phyloP scores from a whole-genome alignment of 2,888 invertebrate genomes.

The Galerucella calmariensis region DNA sequence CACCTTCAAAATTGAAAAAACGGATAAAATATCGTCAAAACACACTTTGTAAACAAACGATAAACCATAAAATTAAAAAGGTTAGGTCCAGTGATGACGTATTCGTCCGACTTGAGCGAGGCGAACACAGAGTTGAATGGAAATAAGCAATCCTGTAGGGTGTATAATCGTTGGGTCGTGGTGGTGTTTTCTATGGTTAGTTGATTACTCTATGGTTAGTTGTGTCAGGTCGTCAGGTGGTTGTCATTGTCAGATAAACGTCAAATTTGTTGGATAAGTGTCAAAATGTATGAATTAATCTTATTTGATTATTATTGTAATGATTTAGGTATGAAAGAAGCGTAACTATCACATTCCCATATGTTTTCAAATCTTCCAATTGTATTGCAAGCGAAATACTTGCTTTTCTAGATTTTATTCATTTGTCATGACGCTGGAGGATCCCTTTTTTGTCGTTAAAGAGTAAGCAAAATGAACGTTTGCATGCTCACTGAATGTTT shows the following conservation, averaged over 20 bases:
- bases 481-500: constrained; percentile 45
- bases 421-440: constrained; percentile 95
- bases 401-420: constrained; percentile 45
- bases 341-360: constrained; percentile 44
- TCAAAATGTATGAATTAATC: constrained; percentile 26
- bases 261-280: constrained; percentile 22
- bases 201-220: no score
- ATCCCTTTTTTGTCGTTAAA: constrained; percentile 98
- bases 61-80: no score
- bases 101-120: no score
- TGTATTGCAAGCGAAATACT: constrained; percentile 53
- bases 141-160: no score
- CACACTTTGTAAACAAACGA: no score
- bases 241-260: constrained; percentile 5
- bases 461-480: constrained; percentile 79
- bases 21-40: no score
- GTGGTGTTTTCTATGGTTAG: no score
- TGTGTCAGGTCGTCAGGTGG: no score
- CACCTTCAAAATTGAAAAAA: no score
- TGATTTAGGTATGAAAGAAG: background rate
- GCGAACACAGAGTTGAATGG: no score
- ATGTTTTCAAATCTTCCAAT: constrained; percentile 53
- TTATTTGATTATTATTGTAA: constrained; percentile 10
- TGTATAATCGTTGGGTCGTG: no score
- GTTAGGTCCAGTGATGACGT: no score